These are phyloP conservation scores for Cheilinus undulatus DNA, from an alignment of 2,113 vertebrate species.

Conservation along the genomic window DNA sequence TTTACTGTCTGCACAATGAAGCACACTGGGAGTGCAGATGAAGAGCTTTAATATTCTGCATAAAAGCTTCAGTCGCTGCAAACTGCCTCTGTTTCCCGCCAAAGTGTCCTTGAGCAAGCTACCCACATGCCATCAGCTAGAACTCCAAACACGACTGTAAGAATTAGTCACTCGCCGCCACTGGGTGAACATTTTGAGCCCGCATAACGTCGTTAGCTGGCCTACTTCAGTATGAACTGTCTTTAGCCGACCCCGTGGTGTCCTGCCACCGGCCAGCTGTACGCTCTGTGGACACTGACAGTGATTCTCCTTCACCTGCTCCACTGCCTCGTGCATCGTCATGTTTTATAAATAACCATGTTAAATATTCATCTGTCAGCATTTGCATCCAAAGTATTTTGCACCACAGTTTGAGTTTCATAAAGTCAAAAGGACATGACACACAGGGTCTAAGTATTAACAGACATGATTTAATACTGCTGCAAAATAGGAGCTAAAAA, in stretches of 20 bases:
- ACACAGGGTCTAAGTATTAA: conserved; percentile 10
- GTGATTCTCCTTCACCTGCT: conserved; percentile 71
- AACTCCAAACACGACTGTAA: conserved; percentile 30
- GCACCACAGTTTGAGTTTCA: conserved; percentile 45
- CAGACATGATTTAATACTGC: not conserved
- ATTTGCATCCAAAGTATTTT: conserved; percentile 70
- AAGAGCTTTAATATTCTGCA: conserved; percentile 1
- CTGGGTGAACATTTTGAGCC: conserved; percentile 18
- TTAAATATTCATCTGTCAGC: conserved; percentile 75
- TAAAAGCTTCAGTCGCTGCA: conserved; percentile 10
- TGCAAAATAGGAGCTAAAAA: too few species aligned
- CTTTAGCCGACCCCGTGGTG: not conserved
- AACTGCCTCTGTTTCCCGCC: not conserved
- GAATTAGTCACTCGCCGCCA: conserved; percentile 18
- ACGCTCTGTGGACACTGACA: conserved; percentile 41
- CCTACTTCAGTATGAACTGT: conserved; percentile 30
- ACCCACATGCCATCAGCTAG: not conserved
- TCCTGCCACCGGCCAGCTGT: conserved; percentile 60
- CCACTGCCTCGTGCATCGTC: conserved; percentile 27
- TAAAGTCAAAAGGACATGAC: conserved; percentile 65
- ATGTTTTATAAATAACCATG: conserved; percentile 72
- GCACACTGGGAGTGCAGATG: not conserved
- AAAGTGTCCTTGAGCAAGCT: conserved; percentile 40
- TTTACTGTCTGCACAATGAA: conserved; percentile 32
- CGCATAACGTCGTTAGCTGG: conserved; percentile 27